Evolutionary conservation across 2,113 vertebrate genomes (phyloP).

Genomic region (Aldabrachelys gigantea): DNA sequence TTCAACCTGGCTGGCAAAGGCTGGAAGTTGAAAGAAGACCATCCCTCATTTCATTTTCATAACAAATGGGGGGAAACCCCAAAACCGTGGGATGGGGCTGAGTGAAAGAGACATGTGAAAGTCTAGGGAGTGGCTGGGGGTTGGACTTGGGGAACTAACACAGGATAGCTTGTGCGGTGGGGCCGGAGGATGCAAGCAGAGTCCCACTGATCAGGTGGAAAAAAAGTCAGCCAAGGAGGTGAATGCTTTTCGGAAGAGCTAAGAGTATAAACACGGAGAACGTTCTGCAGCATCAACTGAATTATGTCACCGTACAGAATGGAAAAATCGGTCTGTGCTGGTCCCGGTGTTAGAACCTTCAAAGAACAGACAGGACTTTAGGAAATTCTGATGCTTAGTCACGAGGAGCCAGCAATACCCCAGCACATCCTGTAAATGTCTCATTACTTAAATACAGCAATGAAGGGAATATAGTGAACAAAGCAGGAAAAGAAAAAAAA

Average conservation of each 20-base stretch:
- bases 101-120: neutral
- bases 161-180: neutral
- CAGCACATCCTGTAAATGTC: constrained; percentile 58
- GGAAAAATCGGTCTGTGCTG: neutral
- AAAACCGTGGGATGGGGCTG: neutral
- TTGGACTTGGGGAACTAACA: neutral
- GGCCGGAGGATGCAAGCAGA: neutral
- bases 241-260: neutral
- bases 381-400: constrained; percentile 40
- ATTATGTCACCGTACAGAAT: neutral
- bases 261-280: constrained; percentile 3
- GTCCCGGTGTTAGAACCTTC: constrained; percentile 2
- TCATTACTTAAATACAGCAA: constrained; percentile 59
- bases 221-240: neutral
- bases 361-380: constrained; percentile 46
- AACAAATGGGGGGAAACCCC: neutral
- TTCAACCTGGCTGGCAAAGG: no score
- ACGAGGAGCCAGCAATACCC: neutral
- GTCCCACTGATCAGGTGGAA: neutral
- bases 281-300: neutral
- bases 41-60: neutral
- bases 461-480: constrained; percentile 60
- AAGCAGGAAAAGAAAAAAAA: constrained; percentile 40
- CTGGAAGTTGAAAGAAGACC: neutral
- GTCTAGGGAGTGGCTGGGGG: neutral